Percentiles rank a stretch among this genome's conserved stretches.
These are phyloP conservation scores for Bubo blakistoni DNA, from an alignment of 2,113 vertebrate genomes.

Conservation along the genomic window DNA sequence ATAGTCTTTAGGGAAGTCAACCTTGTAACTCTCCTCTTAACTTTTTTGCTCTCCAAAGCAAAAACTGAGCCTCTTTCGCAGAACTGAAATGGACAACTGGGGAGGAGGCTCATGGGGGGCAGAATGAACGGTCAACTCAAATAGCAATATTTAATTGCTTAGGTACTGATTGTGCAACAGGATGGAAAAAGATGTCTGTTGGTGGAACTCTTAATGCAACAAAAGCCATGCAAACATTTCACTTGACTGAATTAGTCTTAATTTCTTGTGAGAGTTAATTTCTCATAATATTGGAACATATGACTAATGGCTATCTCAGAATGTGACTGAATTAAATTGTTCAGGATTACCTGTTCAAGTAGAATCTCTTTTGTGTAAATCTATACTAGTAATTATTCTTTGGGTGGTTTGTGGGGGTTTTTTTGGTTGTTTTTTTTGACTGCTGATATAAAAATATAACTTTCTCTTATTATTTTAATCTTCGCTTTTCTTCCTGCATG, in stretches of 20 bases:
- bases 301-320: background rate
- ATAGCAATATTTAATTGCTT: background rate
- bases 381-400: slow-evolving; percentile 2
- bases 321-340: background rate
- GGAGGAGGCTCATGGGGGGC: background rate
- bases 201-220: background rate
- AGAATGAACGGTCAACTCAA: background rate
- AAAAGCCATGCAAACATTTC: background rate
- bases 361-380: background rate
- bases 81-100: background rate
- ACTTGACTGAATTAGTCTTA: background rate
- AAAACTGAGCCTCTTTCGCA: background rate
- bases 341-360: slow-evolving; percentile 7
- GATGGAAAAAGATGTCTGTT: background rate
- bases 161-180: background rate
- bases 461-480: slow-evolving; percentile 95
- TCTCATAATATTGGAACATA: background rate
- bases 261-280: slow-evolving; percentile 22
- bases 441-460: slow-evolving; percentile 85
- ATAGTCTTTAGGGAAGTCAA: background rate
- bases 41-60: background rate
- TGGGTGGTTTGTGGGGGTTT: background rate
- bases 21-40: background rate
- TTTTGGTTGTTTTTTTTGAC: slow-evolving; percentile 55
- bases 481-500: slow-evolving; percentile 76